Evolutionary conservation across 2,797 vertebrate genomes (phyloP).

Genomic region (Notolabrus celidotus): DNA sequence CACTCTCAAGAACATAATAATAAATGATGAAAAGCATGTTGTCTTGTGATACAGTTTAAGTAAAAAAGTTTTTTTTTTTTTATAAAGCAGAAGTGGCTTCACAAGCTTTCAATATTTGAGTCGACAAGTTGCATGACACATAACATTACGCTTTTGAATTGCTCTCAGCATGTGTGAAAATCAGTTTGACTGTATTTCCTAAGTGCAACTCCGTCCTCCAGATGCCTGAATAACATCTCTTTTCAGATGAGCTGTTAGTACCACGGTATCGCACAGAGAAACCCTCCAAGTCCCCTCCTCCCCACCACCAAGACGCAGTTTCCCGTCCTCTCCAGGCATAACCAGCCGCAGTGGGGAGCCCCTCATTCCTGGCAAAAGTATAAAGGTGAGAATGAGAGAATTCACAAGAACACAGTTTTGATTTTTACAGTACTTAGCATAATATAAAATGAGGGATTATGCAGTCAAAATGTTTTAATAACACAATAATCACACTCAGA

Average conservation of each 20-base stretch:
- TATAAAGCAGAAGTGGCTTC: not conserved
- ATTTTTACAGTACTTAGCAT: no score
- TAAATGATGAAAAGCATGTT: not conserved
- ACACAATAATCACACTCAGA: not conserved
- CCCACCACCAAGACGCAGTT: constrained; percentile 96
- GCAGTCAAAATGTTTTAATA: not conserved
- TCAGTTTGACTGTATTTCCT: not conserved
- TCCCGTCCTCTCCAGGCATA: constrained; percentile 94
- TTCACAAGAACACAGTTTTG: not conserved
- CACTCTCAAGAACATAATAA: not conserved
- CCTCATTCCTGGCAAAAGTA: constrained; percentile 93
- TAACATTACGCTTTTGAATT: not conserved
- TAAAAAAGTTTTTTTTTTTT: no score
- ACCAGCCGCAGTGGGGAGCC: constrained; percentile 94
- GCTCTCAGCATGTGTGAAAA: not conserved
- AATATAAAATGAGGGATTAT: not conserved
- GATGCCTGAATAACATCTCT: not conserved
- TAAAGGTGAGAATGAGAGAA: constrained; percentile 85
- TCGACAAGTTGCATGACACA: not conserved
- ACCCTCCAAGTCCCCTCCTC: constrained; percentile 96
- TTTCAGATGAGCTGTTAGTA: constrained; percentile 92
- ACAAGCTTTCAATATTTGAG: not conserved
- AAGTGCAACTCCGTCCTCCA: not conserved
- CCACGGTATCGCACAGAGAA: constrained; percentile 97
- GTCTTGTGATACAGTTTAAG: not conserved